These are phyloP conservation scores for Himalopsyche anomala DNA, from an alignment of 2,888 invertebrate species.

Conservation along the genomic window DNA sequence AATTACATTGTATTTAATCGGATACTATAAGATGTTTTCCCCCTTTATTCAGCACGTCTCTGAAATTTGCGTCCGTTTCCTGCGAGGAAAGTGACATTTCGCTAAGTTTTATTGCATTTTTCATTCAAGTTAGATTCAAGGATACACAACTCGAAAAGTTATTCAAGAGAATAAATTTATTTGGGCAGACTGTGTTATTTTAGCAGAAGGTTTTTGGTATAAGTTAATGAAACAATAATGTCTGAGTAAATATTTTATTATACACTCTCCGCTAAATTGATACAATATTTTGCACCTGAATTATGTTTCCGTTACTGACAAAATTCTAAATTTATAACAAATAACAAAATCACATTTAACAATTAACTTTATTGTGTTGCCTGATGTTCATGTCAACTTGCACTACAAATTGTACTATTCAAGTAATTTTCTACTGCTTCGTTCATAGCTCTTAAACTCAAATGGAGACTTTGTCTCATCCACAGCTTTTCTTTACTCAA, in stretches of 20 bases:
- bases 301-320: no score
- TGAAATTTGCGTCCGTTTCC: background rate
- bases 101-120: conserved; percentile 44
- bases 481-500: no score
- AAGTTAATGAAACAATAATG: background rate
- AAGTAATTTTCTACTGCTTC: no score
- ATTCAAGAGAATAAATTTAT: conserved; percentile 22
- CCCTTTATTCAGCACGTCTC: background rate
- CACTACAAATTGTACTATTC: no score
- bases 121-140: conserved; percentile 37
- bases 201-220: background rate
- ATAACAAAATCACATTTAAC: no score
- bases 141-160: conserved; percentile 18
- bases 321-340: no score
- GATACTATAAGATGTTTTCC: background rate
- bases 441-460: no score
- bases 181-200: conserved; percentile 22
- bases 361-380: no score
- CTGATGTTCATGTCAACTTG: no score
- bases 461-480: no score
- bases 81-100: conserved; percentile 31
- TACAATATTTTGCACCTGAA: no score
- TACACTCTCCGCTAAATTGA: background rate
- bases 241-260: conserved; percentile 2
- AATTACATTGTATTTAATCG: no score